Base-by-base conservation (phyloP, 2,113 vertebrate genomes). In the Porphyrio hochstetteri region DNA sequence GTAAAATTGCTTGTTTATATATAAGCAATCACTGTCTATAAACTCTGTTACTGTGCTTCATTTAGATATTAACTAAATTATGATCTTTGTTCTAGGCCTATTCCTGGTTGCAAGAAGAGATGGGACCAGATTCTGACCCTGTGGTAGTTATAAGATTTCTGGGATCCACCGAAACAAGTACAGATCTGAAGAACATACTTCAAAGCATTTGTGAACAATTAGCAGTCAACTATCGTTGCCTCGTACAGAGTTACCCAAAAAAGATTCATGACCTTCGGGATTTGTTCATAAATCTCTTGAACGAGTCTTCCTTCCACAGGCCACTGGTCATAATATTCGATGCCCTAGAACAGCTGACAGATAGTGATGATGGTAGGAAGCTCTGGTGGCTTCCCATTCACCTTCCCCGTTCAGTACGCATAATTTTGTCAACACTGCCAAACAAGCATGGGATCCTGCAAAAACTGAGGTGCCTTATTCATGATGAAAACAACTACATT, bases 331-430 rank as follows among this genome's bases (percentile, higher is more conserved):
- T 99, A 68, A 98, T 99, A 94, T 98, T 99, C 1, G 99, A 99
- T 79, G 97, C 99, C 80, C 97, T 99, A 46, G 99, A 99, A 93
- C 99, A 99, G 92, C 98, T 99, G 52, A 98, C 99, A 8, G 99
- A 99, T 25, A 98, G 91, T 0, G 99, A 99, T 4, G 99, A 99
- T 8, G 99, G 99, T 35, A 98, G 99, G 90, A 99, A 99, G 94
- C 98, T 99, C 33, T 99, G 99, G 99, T 99, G 99, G 99, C 98
- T 99, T 53, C 99, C 99, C 13, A 83, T 98, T 59, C 99, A 99
- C 91, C 98, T 99, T 92, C 99, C 99, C 81, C 98, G 98, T 90
- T 99, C 99, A 1, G 99, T 99, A 35, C 98, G 99, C 68, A 98
- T 99, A 48, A 97, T 99, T 92, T 98, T 99, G 65, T 99, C 99